phyloP scores from a whole-genome alignment of 2,797 vertebrate genomes.

The Sebastes oblongus region DNA sequence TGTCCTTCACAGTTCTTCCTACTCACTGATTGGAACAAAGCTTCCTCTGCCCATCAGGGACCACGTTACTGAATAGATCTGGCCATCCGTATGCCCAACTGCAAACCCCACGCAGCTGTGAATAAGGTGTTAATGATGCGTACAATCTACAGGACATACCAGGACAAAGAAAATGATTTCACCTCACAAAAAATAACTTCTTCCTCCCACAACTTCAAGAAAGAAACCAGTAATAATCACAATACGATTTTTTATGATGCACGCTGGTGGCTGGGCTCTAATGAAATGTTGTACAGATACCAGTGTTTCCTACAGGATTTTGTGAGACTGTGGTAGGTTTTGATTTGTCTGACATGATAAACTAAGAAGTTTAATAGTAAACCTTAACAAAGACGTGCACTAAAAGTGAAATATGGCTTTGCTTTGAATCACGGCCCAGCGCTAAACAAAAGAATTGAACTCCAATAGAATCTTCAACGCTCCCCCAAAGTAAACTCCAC shows the following conservation, averaged over 20 bases:
- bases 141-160: neutral
- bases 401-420: too few species aligned
- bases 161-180: neutral
- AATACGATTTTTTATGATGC: too few species aligned
- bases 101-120: conserved; percentile 10
- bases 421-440: too few species aligned
- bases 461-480: neutral
- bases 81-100: conserved; percentile 19
- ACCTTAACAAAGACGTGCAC: too few species aligned
- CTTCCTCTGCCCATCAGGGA: conserved; percentile 4
- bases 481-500: neutral
- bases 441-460: too few species aligned
- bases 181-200: neutral
- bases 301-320: too few species aligned
- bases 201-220: neutral
- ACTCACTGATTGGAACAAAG: conserved; percentile 2
- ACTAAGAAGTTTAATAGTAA: too few species aligned
- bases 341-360: too few species aligned
- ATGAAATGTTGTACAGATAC: too few species aligned
- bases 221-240: neutral
- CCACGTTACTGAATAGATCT: conserved; percentile 12
- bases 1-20: conserved; percentile 1
- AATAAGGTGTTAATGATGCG: neutral
- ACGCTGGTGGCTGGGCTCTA: too few species aligned
- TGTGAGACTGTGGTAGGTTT: too few species aligned